phyloP scores from a whole-genome alignment of 2,888 invertebrate species.

The Argyresthia goedartella region DNA sequence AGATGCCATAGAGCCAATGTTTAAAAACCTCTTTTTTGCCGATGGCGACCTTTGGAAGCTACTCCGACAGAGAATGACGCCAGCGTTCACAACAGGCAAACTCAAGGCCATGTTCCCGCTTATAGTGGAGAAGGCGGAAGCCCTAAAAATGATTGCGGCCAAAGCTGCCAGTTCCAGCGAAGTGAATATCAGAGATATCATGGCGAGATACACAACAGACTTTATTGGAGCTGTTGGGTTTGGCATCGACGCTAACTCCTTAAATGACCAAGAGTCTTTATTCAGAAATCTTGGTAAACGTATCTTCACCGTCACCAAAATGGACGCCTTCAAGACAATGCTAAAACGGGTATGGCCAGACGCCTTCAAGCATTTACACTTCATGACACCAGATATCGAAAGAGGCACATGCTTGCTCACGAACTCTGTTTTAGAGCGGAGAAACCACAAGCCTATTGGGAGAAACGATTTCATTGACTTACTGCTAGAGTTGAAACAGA shows the following conservation, averaged over 20 bases:
- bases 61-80: slow-evolving; percentile 42
- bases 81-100: slow-evolving; percentile 43
- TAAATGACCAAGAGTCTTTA: slow-evolving; percentile 32
- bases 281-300: slow-evolving; percentile 32
- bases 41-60: slow-evolving; percentile 45
- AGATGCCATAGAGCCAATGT: slow-evolving; percentile 31
- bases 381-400: slow-evolving; percentile 6
- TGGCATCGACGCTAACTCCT: slow-evolving; percentile 36
- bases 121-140: slow-evolving; percentile 12
- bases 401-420: background rate
- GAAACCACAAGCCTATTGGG: slow-evolving; percentile 5
- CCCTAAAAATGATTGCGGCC: background rate
- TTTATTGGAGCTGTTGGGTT: slow-evolving; percentile 46
- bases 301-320: background rate
- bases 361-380: background rate
- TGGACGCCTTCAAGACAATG: background rate
- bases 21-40: slow-evolving; percentile 38
- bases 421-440: slow-evolving; percentile 4
- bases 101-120: slow-evolving; percentile 46
- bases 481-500: slow-evolving; percentile 3
- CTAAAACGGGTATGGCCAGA: background rate
- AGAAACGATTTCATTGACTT: slow-evolving; percentile 10
- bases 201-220: slow-evolving; percentile 45
- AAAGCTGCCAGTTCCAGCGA: background rate
- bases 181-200: slow-evolving; percentile 37